Evolutionary conservation across 2,888 invertebrate species (phyloP).

Genomic region (Protonemura montana): DNA sequence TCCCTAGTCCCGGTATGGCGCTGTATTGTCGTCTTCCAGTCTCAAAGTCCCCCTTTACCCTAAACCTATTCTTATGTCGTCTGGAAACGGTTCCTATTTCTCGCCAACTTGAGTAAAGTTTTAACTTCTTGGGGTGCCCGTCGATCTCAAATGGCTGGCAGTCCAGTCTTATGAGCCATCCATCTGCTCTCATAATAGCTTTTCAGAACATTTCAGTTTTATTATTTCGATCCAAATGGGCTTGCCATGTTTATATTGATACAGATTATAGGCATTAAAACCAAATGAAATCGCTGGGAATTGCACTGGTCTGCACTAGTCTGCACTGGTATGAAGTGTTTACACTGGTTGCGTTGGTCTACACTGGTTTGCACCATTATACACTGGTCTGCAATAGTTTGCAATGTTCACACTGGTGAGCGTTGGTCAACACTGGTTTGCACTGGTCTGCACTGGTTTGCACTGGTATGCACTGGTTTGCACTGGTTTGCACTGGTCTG

Average conservation of each 20-base stretch:
- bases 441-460: background rate
- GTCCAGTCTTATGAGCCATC: background rate
- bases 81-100: constrained; percentile 1
- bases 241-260: background rate
- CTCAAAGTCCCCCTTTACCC: background rate
- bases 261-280: background rate
- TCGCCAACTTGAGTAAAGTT: background rate
- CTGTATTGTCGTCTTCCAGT: background rate
- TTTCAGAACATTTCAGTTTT: background rate
- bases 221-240: background rate
- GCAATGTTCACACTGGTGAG: too few relatives aligned
- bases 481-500: background rate
- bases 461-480: background rate
- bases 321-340: too few relatives aligned
- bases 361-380: background rate
- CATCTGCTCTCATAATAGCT: constrained; percentile 5
- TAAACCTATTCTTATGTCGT: background rate
- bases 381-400: background rate
- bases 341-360: background rate
- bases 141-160: background rate
- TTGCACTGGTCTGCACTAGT: background rate
- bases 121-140: background rate
- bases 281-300: background rate
- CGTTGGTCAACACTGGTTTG: background rate
- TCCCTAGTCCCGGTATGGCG: background rate